Percentiles rank a stretch among this genome's conserved stretches.
Conservation (phyloP, 2,113 vertebrate genomes). For the Takifugu flavidus region DNA sequence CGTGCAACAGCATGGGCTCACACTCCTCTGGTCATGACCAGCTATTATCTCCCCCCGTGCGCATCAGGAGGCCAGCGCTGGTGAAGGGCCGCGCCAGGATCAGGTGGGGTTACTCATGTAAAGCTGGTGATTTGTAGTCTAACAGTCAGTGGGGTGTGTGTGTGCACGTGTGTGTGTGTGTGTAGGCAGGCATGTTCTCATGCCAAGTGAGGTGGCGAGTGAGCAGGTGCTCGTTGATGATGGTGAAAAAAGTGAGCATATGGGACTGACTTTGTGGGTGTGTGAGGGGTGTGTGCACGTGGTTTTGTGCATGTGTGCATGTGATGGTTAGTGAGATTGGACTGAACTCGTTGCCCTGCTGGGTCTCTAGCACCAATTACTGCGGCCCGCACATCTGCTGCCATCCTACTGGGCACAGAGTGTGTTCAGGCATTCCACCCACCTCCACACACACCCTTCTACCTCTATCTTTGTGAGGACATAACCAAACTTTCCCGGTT, state of each 20-base stretch:
- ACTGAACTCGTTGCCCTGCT: constrained; percentile 53
- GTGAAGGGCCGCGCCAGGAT: constrained; percentile 9
- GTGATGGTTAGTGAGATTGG: constrained; percentile 46
- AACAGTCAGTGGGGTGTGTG: constrained; percentile 14
- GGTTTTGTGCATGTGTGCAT: constrained; percentile 9
- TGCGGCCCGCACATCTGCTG: constrained; percentile 71
- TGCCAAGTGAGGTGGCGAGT: constrained; percentile 29
- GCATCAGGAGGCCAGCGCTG: constrained; percentile 1
- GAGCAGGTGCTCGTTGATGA: constrained; percentile 13
- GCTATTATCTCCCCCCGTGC: too few relatives aligned
- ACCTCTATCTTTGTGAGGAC: too few relatives aligned
- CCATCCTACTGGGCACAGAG: constrained; percentile 50
- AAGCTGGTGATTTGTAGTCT: constrained; percentile 46
- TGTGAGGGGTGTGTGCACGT: constrained; percentile 5
- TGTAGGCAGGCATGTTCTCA: constrained; percentile 13
- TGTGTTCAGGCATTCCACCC: constrained; percentile 43
- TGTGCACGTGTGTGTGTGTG: constrained; percentile 11
- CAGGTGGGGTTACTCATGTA: constrained; percentile 36
- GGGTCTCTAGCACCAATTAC: constrained; percentile 69
- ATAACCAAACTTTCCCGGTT: too few relatives aligned
- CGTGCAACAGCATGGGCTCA: too few relatives aligned
- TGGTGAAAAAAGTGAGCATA: constrained; percentile 26
- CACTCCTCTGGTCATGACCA: too few relatives aligned
- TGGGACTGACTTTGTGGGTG: constrained; percentile 6
- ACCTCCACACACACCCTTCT: constrained; percentile 17